A percentile compares a stretch with the other conserved stretches of the same genome.
These are phyloP conservation scores for Tribolium castaneum DNA, from an alignment of 1,140 invertebrate genomes.

Conservation along the genomic window DNA sequence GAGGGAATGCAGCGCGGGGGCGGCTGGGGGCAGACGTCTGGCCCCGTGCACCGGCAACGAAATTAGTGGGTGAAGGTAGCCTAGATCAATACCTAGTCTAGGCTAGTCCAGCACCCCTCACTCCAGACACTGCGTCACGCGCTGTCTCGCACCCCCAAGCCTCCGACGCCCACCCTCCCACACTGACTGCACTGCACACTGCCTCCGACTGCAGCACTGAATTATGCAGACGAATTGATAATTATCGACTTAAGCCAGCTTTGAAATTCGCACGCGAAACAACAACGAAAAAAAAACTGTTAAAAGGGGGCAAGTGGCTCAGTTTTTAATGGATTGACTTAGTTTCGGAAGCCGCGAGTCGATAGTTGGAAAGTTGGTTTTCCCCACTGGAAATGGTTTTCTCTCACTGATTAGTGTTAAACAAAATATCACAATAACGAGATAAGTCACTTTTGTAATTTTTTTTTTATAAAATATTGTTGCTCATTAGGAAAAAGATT, in stretches of 20 bases:
- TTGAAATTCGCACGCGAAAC: neutral
- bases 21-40: slow-evolving; percentile 21
- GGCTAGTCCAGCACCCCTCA: slow-evolving; percentile 56
- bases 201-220: slow-evolving; percentile 41
- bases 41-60: slow-evolving; percentile 58
- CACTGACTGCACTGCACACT: neutral
- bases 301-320: neutral
- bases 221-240: slow-evolving; percentile 46
- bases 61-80: slow-evolving; percentile 64
- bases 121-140: slow-evolving; percentile 59
- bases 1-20: slow-evolving; percentile 29
- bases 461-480: no score
- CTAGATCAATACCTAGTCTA: slow-evolving; percentile 63
- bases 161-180: slow-evolving; percentile 7
- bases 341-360: neutral
- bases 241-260: slow-evolving; percentile 12
- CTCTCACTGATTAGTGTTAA: no score
- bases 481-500: no score
- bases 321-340: neutral
- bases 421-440: no score
- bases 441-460: no score
- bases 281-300: neutral
- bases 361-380: no score
- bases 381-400: no score
- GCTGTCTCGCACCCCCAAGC: slow-evolving; percentile 52